Base-by-base conservation (phyloP, 2,888 invertebrate species). In the Eumacrocentrus americanus region DNA sequence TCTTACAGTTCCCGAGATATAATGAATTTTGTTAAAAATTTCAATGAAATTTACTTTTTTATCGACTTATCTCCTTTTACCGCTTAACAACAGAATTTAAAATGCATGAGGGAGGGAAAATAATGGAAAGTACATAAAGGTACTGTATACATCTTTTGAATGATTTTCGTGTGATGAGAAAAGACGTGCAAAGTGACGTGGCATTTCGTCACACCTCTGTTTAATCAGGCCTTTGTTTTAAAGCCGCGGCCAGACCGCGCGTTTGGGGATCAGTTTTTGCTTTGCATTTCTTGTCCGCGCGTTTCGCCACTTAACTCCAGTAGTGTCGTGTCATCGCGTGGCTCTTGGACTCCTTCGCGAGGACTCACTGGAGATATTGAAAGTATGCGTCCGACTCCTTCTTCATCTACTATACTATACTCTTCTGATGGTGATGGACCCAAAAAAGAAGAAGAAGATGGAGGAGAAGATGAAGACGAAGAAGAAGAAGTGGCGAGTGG, bases 281-380 rank as follows among this genome's bases (percentile, higher is more conserved):
- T 48, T 25, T 40, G 38, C 56, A 63, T 68, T 78, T 78, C 74
- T 78, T 78, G 71, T 68, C 75, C 77, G 73, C 77, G 74, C 76
- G 76, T 76, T 76, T 78, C 77, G 77, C 77, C 78, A 78, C 78
- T 78, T 77, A 77, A 78, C 78, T 77, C 76, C 75, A 69, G 73
- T 75, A 77, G 77, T 78, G 78, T 76, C 77, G 74, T 76, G 77
- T 77, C 77, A 76, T 77, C 76, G 70, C 73, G 72, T 69, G 58
- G 42, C 55, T 40, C 42, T n/a, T n/a, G 6, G 23, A 46, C 48
- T 54, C 48, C 46, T 46, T 25, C 47, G 25, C 42, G 64, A 64
- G 65, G 63, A 67, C 73, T 66, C 67, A 66, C 70, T 69, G 67
- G 64, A 42, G 16, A 51, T 47, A 46, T 46, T 34, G 38, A 55